Conservation (phyloP, 2,797 vertebrate species). For the Schizothorax lantsangensis region DNA sequence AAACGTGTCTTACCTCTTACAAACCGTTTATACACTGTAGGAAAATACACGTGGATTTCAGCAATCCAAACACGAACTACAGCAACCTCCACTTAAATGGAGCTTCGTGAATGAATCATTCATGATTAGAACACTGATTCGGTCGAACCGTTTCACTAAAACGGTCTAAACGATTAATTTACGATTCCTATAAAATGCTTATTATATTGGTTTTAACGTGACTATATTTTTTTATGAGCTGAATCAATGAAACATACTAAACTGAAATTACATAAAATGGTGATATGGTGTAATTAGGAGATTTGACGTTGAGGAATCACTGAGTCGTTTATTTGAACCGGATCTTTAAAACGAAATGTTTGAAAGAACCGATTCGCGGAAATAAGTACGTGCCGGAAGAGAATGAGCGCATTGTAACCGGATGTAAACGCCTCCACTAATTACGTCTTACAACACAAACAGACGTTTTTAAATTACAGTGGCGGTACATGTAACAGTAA, state of each 20-base stretch:
- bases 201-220: background rate
- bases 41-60: too few species aligned
- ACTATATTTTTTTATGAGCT: background rate
- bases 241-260: background rate
- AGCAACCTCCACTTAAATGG: background rate
- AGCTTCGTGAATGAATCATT: background rate
- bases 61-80: background rate
- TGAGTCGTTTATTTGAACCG: background rate
- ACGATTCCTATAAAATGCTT: background rate
- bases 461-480: background rate
- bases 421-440: conserved; percentile 10
- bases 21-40: background rate
- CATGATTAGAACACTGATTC: background rate
- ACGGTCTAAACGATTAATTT: background rate
- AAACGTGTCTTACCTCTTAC: background rate
- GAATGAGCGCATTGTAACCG: background rate
- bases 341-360: background rate
- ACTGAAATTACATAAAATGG: background rate
- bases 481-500: background rate
- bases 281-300: background rate
- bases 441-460: background rate
- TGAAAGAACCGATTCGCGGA: background rate
- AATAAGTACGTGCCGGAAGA: background rate
- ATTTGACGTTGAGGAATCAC: background rate
- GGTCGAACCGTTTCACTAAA: background rate